Percentiles rank a stretch among this genome's conserved stretches.
These are phyloP conservation scores for Cygnus atratus DNA, from an alignment of 2,113 vertebrate species.

Conservation along the genomic window DNA sequence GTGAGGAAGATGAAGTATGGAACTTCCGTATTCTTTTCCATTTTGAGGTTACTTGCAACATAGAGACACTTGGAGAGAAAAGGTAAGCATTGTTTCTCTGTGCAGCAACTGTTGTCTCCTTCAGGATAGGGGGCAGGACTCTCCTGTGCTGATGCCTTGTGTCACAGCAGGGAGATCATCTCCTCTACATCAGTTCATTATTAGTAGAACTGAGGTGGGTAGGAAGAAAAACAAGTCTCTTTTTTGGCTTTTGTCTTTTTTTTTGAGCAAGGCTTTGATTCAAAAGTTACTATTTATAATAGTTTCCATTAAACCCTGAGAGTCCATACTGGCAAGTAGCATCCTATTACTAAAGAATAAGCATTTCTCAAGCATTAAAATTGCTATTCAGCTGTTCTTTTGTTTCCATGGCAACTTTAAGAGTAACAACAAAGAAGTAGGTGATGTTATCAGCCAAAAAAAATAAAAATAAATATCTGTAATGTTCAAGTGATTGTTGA, in stretches of 20 bases:
- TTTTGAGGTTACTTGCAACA: background rate
- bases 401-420: constrained; percentile 71
- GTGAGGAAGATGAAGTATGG: background rate
- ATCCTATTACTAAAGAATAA: constrained; percentile 25
- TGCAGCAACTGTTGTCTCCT: background rate
- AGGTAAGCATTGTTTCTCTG: constrained; percentile 7
- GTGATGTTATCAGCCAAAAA: constrained; percentile 61
- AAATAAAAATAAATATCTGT: constrained; percentile 5
- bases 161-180: background rate
- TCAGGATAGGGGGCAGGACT: background rate
- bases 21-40: background rate
- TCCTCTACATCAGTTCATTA: background rate
- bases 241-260: background rate
- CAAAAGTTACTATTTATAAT: background rate
- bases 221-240: background rate
- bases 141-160: background rate
- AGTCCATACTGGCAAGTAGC: background rate
- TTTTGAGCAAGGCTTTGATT: background rate
- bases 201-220: background rate
- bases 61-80: background rate
- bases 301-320: constrained; percentile 11
- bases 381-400: constrained; percentile 55
- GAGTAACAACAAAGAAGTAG: constrained; percentile 67
- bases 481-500: constrained; percentile 48
- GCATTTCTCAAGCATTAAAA: constrained; percentile 39